phyloP scores from a whole-genome alignment of 2,113 vertebrate genomes.

The Centrocercus urophasianus region DNA sequence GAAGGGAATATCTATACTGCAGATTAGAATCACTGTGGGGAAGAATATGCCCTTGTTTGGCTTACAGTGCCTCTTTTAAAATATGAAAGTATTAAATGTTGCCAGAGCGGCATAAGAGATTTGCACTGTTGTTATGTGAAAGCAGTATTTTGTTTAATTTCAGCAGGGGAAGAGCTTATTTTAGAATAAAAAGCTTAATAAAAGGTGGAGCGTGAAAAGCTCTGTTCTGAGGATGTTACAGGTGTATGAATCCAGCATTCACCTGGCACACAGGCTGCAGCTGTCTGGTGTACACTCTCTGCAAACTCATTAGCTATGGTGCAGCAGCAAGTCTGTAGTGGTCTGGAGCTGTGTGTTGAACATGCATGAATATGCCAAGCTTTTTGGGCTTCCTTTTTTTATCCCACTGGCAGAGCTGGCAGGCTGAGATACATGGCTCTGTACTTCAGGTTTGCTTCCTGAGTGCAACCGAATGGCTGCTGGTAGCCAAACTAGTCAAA shows the following conservation, averaged over 20 bases:
- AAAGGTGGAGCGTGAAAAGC: neutral
- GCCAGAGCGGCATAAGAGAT: neutral
- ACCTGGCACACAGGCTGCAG: neutral
- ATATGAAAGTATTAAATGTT: neutral
- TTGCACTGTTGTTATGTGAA: neutral
- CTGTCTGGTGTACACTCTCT: neutral
- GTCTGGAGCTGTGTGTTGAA: neutral
- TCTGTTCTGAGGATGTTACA: neutral
- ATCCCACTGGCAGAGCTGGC: fast-evolving
- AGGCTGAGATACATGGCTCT: neutral
- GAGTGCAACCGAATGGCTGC: neutral
- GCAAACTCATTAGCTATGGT: neutral
- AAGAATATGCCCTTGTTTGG: neutral
- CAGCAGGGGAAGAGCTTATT: fast-evolving
- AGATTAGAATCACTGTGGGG: neutral
- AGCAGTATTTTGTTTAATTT: neutral
- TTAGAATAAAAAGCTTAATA: neutral
- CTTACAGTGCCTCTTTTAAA: fast-evolving
- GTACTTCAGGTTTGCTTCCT: neutral
- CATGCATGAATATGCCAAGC: neutral
- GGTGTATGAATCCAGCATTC: neutral
- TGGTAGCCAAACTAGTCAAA: neutral
- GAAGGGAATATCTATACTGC: neutral
- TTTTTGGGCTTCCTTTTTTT: neutral
- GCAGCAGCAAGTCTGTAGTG: neutral